Conservation (phyloP, 1,140 invertebrate genomes). For the Patella vulgata region DNA sequence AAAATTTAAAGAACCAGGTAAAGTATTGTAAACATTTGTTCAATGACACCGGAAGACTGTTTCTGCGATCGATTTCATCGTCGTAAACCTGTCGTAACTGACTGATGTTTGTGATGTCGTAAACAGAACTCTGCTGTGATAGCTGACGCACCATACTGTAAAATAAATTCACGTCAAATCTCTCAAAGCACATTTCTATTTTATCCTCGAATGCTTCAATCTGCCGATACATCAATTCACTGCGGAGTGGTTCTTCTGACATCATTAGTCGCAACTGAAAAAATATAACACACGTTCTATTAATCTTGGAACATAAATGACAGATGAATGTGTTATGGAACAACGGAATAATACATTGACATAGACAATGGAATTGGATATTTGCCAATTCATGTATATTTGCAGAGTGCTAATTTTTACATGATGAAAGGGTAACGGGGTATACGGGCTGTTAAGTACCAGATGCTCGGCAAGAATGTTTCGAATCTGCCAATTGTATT, state of each 20-base stretch:
- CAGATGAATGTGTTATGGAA: too few relatives aligned
- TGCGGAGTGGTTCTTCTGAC: conserved; percentile 48
- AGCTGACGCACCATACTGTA: conserved; percentile 47
- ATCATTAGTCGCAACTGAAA: conserved; percentile 46
- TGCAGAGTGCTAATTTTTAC: too few relatives aligned
- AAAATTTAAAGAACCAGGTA: conserved; percentile 57
- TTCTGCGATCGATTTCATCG: background rate
- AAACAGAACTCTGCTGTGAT: conserved; percentile 27
- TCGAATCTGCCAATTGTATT: too few relatives aligned
- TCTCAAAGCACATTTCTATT: conserved; percentile 44
- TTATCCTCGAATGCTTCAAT: conserved; percentile 56
- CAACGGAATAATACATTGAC: too few relatives aligned
- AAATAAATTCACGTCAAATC: conserved; percentile 36
- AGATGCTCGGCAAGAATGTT: too few relatives aligned
- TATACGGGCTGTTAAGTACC: too few relatives aligned
- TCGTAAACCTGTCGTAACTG: background rate
- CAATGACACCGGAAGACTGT: conserved; percentile 1
- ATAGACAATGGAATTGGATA: too few relatives aligned
- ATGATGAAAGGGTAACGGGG: too few relatives aligned
- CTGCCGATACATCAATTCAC: conserved; percentile 48
- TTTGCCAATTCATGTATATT: too few relatives aligned
- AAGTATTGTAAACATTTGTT: conserved; percentile 52
- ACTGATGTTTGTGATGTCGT: conserved; percentile 3
- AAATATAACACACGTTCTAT: too few relatives aligned
- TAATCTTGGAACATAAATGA: too few relatives aligned